Conservation (phyloP, 2,888 invertebrate species). For the Himalopsyche japonica region DNA sequence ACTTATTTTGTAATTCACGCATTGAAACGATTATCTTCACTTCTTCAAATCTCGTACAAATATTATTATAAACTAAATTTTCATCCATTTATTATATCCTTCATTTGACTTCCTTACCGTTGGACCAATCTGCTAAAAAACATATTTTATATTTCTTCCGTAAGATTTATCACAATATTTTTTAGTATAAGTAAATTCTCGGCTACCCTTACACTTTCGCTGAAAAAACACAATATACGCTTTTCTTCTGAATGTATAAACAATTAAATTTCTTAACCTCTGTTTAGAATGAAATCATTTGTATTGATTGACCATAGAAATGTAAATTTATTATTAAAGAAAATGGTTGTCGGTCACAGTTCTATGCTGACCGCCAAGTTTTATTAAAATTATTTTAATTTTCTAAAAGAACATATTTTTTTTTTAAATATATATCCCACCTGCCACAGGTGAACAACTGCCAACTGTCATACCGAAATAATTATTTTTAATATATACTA, state of each 20-base stretch:
- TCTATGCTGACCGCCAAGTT: background rate
- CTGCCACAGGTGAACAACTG: background rate
- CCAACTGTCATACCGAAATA: background rate
- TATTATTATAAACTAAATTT: background rate
- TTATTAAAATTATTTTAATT: background rate
- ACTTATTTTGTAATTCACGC: background rate
- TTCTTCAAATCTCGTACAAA: background rate
- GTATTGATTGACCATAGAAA: background rate
- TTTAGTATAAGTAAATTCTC: background rate
- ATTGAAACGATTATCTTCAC: background rate
- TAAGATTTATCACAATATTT: background rate
- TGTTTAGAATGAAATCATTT: background rate
- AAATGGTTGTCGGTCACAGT: background rate
- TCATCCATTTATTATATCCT: background rate
- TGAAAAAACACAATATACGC: background rate
- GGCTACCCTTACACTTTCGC: background rate
- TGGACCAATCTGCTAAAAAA: background rate
- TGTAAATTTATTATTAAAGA: background rate
- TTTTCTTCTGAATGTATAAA: background rate
- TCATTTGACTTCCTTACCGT: background rate
- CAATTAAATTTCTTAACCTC: background rate
- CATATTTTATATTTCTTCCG: background rate
- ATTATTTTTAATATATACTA: background rate
- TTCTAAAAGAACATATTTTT: background rate
- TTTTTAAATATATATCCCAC: background rate